Evolutionary conservation across 1,140 invertebrate species (phyloP), one percentile per base, ranked within the genome.

Genomic region (Lepidurus arcticus): DNA sequence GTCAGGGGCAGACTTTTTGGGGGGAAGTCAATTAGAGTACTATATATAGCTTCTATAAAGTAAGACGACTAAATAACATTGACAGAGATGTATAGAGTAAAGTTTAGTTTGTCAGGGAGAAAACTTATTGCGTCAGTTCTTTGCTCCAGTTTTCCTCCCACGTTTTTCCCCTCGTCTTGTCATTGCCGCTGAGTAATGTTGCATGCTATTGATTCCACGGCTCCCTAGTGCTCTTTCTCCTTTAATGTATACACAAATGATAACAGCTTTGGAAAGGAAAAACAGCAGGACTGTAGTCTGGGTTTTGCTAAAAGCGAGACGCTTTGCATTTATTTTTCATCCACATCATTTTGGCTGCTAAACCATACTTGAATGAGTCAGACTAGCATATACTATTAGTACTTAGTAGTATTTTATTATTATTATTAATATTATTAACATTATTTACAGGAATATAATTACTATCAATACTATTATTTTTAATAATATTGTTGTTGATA

Each of bases 151-250:
- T 73, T 79, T 79, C 7, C 78, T 44, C 76, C n/a, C 42, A 44
- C 76, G 16, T 82, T 45, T 73, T 80, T 81, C 44, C 77, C 74
- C 81, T 77, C 81, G 65, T 81, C 80, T 43, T 81, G 82, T 75
- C 82, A 82, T 79, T 21, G 76, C 44, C 24, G 47, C 80, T 21
- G 24, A 16, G 42, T 26, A 74, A 78, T 24, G 42, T 45, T 44
- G 53, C 26, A 81, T 44, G 9, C 43, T 73, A 74, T 75, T 47
- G 16, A 80, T 80, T 76, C 24, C 43, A 13, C 9, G 76, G 7
- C 34, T 24, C 9, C 9, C n/a, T 10, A n/a, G 43, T 78, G 42
- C 43, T 43, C 34, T 75, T 42, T 26, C 7, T 75, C 42, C 21
- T 75, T n/a, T 9, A 21, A n/a, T 44, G n/a, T 75, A 75, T 13